These are phyloP conservation scores for Homarus americanus DNA, from an alignment of 1,140 invertebrate genomes.

Conservation along the genomic window DNA sequence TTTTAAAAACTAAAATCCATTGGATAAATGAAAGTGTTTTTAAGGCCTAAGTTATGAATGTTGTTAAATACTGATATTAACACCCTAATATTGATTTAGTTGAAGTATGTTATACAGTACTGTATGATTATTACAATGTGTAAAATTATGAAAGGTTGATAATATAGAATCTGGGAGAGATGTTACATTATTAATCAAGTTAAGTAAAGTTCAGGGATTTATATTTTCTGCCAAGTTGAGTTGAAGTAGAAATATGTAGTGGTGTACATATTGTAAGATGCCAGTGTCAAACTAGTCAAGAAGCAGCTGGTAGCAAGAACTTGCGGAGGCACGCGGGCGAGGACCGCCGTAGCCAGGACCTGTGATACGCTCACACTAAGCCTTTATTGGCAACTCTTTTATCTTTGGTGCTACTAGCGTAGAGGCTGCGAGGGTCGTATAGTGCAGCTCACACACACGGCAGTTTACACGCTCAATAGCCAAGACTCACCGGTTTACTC, in stretches of 20 bases:
- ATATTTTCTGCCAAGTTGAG: not conserved
- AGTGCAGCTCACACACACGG: slow-evolving; percentile 4
- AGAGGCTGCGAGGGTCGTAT: slow-evolving; percentile 58
- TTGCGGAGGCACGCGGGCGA: not conserved
- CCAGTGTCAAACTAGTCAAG: slow-evolving; percentile 43
- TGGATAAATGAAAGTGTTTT: too few species aligned
- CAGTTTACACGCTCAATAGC: not conserved
- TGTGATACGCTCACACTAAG: slow-evolving; percentile 52
- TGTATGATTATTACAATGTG: not conserved
- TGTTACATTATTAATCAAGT: too few species aligned
- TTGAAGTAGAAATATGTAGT: slow-evolving; percentile 27
- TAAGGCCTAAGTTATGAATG: too few species aligned
- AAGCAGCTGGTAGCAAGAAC: slow-evolving; percentile 22
- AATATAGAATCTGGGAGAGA: too few species aligned
- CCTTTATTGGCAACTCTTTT: slow-evolving; percentile 61
- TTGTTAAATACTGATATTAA: too few species aligned
- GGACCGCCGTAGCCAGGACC: slow-evolving; percentile 10
- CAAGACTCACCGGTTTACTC: too few species aligned
- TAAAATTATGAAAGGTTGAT: not conserved
- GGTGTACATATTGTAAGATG: slow-evolving; percentile 35
- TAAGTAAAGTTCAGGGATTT: not conserved
- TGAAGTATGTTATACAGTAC: not conserved
- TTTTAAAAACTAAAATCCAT: too few species aligned
- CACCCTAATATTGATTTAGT: too few species aligned
- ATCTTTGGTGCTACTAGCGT: slow-evolving; percentile 68